Base-by-base conservation (phyloP, 2,113 vertebrate genomes). In the Tympanuchus pallidicinctus region DNA sequence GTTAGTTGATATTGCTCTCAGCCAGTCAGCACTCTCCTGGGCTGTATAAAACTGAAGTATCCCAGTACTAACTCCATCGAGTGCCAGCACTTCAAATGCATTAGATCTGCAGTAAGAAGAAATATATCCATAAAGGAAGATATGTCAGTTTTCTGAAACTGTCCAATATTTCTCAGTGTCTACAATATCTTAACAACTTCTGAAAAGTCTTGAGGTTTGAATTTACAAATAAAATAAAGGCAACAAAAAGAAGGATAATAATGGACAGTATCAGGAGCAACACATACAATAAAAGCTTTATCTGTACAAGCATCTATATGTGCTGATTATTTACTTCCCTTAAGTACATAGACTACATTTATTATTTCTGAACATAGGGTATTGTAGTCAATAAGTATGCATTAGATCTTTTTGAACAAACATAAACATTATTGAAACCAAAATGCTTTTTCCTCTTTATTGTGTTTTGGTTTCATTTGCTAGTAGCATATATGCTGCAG, bases 11-110 rank as follows among this genome's bases (percentile, higher is more conserved):
- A 99, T 98, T 88, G 99, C 98, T 96, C 98, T 98, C 94, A 99
- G 98, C 99, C 99, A 99, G 97, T 99, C 99, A 52, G 97, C 97
- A 97, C 98, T 98, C 96, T 99, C 99, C 95, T 98, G 98, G 87
- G 98, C 97, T 56, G 98, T 98, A 97, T 98, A 98, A 97, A 99
- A 99, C 96, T 99, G 99, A 86, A 99, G 98, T 97, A 98, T 97
- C 83, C 98, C 98, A 92, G 98, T 97, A 97, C 98, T 97, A 93
- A 98, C 96, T 96, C 98, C 98, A 94, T 99, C 98, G 92, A 98
- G 97, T 94, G 98, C 98, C 92, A 99, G 97, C 71, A 99, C 98
- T 97, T 99, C 98, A 96, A 99, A 99, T 88, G 98, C 98, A 93
- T 98, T 98, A 94, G 98, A 98, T 98, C 99, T 99, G 96, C 63